Evolutionary conservation across 2,113 vertebrate species (phyloP), one percentile per base, ranked within the genome.

Genomic region (Clarias macrocephalus): DNA sequence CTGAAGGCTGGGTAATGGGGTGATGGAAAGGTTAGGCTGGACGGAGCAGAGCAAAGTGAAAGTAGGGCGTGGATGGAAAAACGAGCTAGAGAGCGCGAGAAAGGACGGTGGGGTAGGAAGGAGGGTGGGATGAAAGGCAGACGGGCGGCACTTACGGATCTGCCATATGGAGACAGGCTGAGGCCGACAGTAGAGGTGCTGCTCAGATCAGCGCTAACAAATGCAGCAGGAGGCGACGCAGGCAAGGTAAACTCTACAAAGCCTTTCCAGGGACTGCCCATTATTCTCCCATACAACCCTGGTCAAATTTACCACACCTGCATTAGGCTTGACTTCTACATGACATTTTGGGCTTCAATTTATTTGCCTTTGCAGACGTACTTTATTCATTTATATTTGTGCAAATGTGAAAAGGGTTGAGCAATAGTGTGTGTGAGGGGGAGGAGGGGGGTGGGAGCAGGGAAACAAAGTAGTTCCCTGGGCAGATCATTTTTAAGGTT

Each of bases 231-330:
- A 93, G 95, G 94, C 87, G 95, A 96, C 91, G 94, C 94, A 88
- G 94, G 95, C 94, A 94, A 92, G 93, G 93, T 92, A 95, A 93
- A 93, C 93, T 92, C 92, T 91, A 95, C 94, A 96, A 96, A 96
- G 94, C 93, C 94, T 95, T 96, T 96, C 94, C 93, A 96, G 90
- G 93, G 93, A 93, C 94, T 92, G 94, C 94, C 93, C 94, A 94
- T 94, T 95, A 88, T 94, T 95, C 93, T 93, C 93, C 94, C 94
- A 95, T 94, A 94, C 63, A 94, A 95, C 93, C 92, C 91, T 76
- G 90, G 92, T 90, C 94, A 92, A 94, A 92, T 82, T 65, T 91
- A 93, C 87, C 91, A 93, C 93, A 91, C 92, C 80, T 91, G 92
- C 91, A 92, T 92, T 92, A 91, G 92, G 93, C 57, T 81, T 80